phyloP scores from a whole-genome alignment of 2,888 invertebrate genomes.

The Thera obeliscata region DNA sequence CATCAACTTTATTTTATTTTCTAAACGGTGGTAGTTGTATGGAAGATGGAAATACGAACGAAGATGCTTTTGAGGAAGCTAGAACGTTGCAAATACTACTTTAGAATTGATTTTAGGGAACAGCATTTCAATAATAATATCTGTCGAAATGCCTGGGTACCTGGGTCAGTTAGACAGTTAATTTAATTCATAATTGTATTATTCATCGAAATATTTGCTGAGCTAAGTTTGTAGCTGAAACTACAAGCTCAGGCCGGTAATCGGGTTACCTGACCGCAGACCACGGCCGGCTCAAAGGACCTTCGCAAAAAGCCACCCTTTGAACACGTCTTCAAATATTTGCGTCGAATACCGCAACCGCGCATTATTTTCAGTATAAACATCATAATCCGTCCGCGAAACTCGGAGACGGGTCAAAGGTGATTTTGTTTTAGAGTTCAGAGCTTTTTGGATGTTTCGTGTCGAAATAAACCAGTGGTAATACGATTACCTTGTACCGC shows the following conservation, averaged over 20 bases:
- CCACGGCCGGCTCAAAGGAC: slow-evolving; percentile 73
- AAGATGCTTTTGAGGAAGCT: no score
- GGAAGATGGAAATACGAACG: neutral
- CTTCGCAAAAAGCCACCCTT: slow-evolving; percentile 77
- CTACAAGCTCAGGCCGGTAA: slow-evolving; percentile 52
- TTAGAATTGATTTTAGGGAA: no score
- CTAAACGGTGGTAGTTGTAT: slow-evolving; percentile 18
- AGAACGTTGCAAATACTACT: no score
- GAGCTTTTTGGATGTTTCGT: slow-evolving; percentile 45
- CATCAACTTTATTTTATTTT: slow-evolving; percentile 38
- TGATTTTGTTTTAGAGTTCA: slow-evolving; percentile 57
- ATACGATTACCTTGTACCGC: slow-evolving; percentile 16
- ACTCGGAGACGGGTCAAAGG: slow-evolving; percentile 59
- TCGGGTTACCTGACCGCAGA: slow-evolving; percentile 80
- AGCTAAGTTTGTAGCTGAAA: slow-evolving; percentile 24
- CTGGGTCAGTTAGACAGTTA: neutral
- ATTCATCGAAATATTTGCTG: slow-evolving; percentile 12
- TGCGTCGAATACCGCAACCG: slow-evolving; percentile 74
- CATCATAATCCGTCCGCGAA: slow-evolving; percentile 75
- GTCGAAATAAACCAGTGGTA: slow-evolving; percentile 32
- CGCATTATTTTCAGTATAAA: slow-evolving; percentile 82
- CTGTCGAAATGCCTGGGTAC: no score
- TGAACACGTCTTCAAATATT: slow-evolving; percentile 81
- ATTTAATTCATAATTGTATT: slow-evolving; percentile 13
- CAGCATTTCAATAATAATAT: neutral